phyloP scores from a whole-genome alignment of 2,888 invertebrate genomes.

The Cephus sareptanus region DNA sequence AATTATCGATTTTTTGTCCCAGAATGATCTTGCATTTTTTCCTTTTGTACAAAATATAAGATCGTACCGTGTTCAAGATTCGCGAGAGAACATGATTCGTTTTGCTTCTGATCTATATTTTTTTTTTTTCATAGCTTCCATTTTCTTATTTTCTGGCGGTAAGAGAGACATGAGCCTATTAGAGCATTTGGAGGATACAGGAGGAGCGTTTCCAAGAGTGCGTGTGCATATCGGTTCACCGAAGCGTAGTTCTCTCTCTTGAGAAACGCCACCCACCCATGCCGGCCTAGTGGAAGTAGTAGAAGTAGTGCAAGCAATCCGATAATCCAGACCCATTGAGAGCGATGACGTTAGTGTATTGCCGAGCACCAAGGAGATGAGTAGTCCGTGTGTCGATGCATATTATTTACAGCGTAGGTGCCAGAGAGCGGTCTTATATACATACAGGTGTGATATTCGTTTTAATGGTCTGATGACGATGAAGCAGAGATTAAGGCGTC shows the following conservation, averaged over 20 bases:
- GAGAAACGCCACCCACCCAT: no score
- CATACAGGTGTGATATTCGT: conserved; percentile 56
- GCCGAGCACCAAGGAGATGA: conserved; percentile 56
- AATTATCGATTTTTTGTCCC: conserved; percentile 2
- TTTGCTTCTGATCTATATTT: no score
- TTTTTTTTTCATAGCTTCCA: no score
- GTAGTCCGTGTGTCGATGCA: conserved; percentile 60
- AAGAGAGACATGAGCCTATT: no score
- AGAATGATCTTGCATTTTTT: neutral
- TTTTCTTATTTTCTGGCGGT: no score
- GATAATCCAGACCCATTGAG: conserved; percentile 64
- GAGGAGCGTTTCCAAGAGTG: no score
- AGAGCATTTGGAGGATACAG: no score
- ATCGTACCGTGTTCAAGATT: no score
- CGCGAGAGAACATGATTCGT: no score
- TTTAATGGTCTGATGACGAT: conserved; percentile 59
- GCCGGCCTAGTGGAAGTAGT: neutral
- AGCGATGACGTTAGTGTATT: conserved; percentile 63
- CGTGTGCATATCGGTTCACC: no score
- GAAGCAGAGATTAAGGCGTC: conserved; percentile 41
- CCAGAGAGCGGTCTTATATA: conserved; percentile 52
- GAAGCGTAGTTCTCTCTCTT: no score
- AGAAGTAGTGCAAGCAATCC: conserved; percentile 61
- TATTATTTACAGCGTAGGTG: conserved; percentile 62
- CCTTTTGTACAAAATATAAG: no score